Conservation (phyloP, 2,888 invertebrate genomes). For the Limnephilus auricula region DNA sequence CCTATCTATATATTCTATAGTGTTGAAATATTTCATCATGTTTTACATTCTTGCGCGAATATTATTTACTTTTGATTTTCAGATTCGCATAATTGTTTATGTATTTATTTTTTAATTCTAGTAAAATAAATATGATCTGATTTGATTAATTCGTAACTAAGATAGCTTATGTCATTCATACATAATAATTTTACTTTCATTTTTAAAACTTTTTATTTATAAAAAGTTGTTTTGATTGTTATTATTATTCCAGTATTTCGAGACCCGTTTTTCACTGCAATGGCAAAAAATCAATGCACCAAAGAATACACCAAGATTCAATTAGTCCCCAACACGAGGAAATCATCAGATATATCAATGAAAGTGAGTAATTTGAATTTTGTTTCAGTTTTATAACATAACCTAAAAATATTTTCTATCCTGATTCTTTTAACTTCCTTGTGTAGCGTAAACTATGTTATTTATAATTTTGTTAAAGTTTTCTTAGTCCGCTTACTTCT, state of each 20-base stretch:
- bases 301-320: slow-evolving; percentile 79
- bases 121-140: not conserved
- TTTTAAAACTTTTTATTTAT: not conserved
- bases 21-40: slow-evolving; percentile 4
- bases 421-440: not conserved
- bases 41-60: slow-evolving; percentile 3
- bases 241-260: slow-evolving; percentile 79
- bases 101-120: not conserved
- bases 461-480: not conserved
- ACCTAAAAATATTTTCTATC: not conserved
- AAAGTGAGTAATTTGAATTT: slow-evolving; percentile 81
- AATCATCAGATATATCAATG: slow-evolving; percentile 90
- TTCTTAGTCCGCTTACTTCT: too few relatives aligned
- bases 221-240: not conserved
- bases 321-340: slow-evolving; percentile 90
- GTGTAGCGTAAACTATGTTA: not conserved
- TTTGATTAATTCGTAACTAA: not conserved
- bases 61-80: not conserved
- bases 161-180: not conserved
- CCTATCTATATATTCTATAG: not conserved
- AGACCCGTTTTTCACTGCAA: slow-evolving; percentile 89
- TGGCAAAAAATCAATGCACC: slow-evolving; percentile 80
- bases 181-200: not conserved
- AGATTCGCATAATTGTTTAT: not conserved
- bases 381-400: slow-evolving; percentile 26